Evolutionary conservation across 2,888 invertebrate species (phyloP), one percentile per base, ranked within the genome.

Genomic region (Microctonus brassicae): DNA sequence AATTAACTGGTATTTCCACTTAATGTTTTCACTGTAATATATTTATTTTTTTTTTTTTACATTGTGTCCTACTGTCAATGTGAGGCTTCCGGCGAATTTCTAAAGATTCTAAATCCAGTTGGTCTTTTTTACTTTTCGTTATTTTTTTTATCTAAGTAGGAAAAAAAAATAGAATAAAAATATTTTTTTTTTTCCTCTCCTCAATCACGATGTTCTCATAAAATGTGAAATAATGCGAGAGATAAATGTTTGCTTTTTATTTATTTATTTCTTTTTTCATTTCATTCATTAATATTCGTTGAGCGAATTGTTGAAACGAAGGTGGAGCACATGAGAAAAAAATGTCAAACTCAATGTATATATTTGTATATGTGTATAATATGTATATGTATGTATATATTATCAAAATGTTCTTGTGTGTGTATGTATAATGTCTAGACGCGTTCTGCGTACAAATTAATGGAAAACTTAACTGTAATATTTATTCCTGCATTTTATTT

Each of bases 401-500:
- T 17, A 42, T 47, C 11, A 11, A 29, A 29, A 29, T 57, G 67
- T 72, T 72, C 67, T 68, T 62, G 55, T 62, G 68, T 57, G 72
- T 63, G 63, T 57, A 63, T 68, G 63, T 63, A 63, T 68, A 62
- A 57, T 11, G 63, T 47, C 39, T 67, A 55, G n/a, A 60, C 80
- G 69, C 76, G 78, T 72, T 67, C 70, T 72, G 81, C 76, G 72
- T 81, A 79, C 77, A 72, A 81, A 81, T 81, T 77, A 81, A 76
- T 80, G 80, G 81, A 81, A 81, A 81, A 78, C 75, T 64, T 81
- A 81, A 81, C 81, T 80, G 81, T 80, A 81, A 47, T 47, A 47
- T 47, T 47, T 47, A 47, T 47, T 20, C 17, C 17, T 47, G 17
- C 17, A n/a, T 47, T n/a, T n/a, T n/a, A n/a, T n/a, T n/a, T n/a